Percentiles rank a stretch among this genome's conserved stretches.
phyloP scores from a whole-genome alignment of 2,888 invertebrate genomes.

The Tetranychus piercei region DNA sequence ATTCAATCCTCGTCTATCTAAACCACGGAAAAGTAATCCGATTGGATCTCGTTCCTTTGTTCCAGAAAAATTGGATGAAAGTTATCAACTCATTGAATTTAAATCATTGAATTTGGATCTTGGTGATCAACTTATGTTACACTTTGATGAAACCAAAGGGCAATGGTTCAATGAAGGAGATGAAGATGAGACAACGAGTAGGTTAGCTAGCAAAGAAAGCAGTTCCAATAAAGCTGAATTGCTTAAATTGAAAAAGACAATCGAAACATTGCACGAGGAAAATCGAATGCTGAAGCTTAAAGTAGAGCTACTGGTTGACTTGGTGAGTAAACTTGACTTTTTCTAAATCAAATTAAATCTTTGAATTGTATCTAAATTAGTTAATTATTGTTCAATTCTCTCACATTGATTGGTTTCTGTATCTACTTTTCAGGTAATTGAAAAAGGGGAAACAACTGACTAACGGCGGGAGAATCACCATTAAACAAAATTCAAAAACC shows the following conservation, averaged over 20 bases:
- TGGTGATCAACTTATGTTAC: not conserved
- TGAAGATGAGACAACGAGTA: not conserved
- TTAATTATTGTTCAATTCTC: not conserved
- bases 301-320: not conserved
- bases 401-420: not conserved
- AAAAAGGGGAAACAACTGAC: slow-evolving; percentile 3
- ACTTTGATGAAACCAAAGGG: not conserved
- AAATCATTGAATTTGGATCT: not conserved
- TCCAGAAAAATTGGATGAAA: not conserved
- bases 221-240: not conserved
- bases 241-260: not conserved
- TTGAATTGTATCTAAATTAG: not conserved
- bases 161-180: not conserved
- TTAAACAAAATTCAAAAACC: not conserved
- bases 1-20: not conserved
- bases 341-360: not conserved
- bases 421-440: not conserved
- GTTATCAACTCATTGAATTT: not conserved
- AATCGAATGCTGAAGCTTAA: slow-evolving; percentile 4
- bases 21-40: not conserved
- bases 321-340: not conserved
- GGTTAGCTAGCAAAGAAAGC: too few species aligned
- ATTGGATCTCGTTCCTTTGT: not conserved
- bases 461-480: slow-evolving; percentile 3
- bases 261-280: not conserved